Evolutionary conservation across 2,797 vertebrate species (phyloP).

Genomic region (Cynopterus sphinx): DNA sequence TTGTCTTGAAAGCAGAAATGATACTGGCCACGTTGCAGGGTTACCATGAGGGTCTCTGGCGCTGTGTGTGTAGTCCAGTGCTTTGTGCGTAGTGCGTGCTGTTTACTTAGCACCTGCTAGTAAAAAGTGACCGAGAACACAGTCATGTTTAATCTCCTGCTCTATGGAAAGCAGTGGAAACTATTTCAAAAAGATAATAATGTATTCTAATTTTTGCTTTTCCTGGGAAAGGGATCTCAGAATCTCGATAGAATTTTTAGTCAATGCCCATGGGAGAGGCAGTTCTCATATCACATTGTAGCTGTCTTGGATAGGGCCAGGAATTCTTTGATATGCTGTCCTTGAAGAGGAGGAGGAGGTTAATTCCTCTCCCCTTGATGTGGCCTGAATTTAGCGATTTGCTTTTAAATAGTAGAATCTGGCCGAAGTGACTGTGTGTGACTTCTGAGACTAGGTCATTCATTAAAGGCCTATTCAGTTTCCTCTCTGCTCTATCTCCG

Average conservation of each 20-base stretch:
- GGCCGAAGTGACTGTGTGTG: not conserved
- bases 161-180: not conserved
- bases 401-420: not conserved
- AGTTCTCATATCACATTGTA: not conserved
- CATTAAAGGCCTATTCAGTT: not conserved
- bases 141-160: not conserved
- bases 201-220: not conserved
- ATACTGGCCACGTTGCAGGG: no score
- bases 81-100: not conserved
- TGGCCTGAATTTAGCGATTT: not conserved
- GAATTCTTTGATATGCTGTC: not conserved
- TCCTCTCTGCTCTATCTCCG: not conserved
- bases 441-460: not conserved
- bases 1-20: not conserved
- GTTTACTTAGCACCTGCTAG: not conserved
- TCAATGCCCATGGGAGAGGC: not conserved
- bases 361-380: not conserved
- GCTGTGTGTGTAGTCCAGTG: accelerated
- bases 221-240: not conserved
- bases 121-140: not conserved
- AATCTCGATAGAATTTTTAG: not conserved
- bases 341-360: not conserved
- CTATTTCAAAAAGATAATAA: not conserved
- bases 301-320: not conserved
- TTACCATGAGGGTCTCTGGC: not conserved